Evolutionary conservation across 2,113 vertebrate genomes (phyloP).

Genomic region (Ictidomys tridecemlineatus): DNA sequence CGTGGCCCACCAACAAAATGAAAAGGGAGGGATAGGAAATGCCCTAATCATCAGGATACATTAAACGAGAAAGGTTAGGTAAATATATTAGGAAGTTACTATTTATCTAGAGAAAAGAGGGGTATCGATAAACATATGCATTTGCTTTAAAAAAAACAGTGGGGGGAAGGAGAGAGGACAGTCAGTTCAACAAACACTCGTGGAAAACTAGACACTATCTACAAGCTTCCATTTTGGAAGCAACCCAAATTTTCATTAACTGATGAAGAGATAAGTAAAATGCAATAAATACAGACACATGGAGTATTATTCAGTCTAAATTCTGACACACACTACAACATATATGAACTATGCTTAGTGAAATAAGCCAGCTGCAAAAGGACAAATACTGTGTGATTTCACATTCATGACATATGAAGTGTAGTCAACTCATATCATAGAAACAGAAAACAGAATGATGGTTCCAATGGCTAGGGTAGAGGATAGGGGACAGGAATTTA

Average conservation of each 20-base stretch:
- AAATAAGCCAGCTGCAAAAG: neutral
- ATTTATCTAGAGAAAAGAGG: neutral
- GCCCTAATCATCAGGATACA: neutral
- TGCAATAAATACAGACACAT: neutral
- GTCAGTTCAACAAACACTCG: neutral
- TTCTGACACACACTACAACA: neutral
- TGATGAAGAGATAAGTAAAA: neutral
- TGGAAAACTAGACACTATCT: neutral
- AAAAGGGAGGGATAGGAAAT: neutral
- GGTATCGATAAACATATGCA: neutral
- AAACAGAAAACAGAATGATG: neutral
- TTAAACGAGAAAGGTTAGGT: neutral
- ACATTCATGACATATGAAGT: neutral
- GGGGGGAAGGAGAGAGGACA: neutral
- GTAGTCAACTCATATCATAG: neutral
- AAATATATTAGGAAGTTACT: neutral
- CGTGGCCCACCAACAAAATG: neutral
- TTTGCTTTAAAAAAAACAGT: neutral
- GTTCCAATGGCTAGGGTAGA: too few relatives aligned
- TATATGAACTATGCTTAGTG: neutral
- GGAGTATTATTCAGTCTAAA: neutral
- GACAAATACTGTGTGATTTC: neutral
- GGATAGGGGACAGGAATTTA: too few relatives aligned
- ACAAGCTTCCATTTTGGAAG: neutral
- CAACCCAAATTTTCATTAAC: neutral